phyloP scores from a whole-genome alignment of 2,113 vertebrate species.

The Psilopsiagon aurifrons region DNA sequence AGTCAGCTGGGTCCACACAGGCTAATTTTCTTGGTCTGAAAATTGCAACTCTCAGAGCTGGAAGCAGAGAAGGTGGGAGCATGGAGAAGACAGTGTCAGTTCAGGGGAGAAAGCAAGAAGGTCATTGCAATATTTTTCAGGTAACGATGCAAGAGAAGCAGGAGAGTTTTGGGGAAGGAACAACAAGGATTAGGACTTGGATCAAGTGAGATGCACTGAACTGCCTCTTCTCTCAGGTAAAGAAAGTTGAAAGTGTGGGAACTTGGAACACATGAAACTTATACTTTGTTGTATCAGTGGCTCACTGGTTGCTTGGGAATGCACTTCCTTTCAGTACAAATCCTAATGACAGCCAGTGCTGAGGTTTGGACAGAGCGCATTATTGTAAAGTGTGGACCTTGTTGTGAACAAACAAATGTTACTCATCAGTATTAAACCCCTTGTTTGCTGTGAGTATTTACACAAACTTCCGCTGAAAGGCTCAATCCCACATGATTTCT shows the following conservation, averaged over 20 bases:
- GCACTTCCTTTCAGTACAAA: background rate
- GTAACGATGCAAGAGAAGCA: conserved; percentile 11
- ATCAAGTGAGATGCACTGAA: background rate
- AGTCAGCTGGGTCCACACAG: conserved; percentile 57
- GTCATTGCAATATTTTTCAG: conserved; percentile 18
- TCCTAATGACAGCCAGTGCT: background rate
- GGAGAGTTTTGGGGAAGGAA: background rate
- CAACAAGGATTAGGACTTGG: background rate
- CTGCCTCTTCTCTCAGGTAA: background rate
- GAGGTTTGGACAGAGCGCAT: background rate
- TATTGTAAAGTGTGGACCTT: background rate
- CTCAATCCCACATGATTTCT: background rate
- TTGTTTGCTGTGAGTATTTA: background rate
- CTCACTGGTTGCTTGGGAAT: background rate
- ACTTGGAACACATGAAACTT: background rate
- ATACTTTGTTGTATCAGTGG: background rate
- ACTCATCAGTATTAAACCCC: background rate
- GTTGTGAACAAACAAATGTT: background rate
- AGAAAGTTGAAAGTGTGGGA: background rate
- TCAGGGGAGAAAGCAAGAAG: conserved; percentile 37
- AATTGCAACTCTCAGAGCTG: conserved; percentile 64
- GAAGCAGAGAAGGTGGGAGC: conserved; percentile 67
- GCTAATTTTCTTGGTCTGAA: conserved; percentile 61
- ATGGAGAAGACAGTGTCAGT: conserved; percentile 65
- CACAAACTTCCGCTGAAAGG: background rate